A percentile compares a stretch with the other conserved stretches of the same genome.
Evolutionary conservation across 2,113 vertebrate genomes (phyloP).

Genomic region (Dasypus novemcinctus): DNA sequence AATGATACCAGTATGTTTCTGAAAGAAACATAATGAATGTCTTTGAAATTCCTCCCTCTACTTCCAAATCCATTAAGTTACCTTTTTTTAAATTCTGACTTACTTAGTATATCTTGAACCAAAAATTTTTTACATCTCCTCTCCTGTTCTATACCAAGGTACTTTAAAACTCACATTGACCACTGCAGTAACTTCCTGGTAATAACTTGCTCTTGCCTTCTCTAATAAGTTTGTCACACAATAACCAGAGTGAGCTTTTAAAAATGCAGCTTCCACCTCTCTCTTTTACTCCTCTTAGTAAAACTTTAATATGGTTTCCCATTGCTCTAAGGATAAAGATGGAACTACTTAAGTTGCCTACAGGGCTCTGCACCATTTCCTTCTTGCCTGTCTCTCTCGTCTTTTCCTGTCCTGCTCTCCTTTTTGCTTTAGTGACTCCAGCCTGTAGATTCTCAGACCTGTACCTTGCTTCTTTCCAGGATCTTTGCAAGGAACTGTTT

Average conservation of each 20-base stretch:
- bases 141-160: neutral
- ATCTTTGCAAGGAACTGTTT: neutral
- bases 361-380: neutral
- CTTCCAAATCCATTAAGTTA: neutral
- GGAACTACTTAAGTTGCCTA: neutral
- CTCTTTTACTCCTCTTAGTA: neutral
- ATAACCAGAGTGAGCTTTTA: neutral
- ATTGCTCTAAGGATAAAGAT: neutral
- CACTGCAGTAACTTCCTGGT: neutral
- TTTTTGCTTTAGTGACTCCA: neutral
- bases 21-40: neutral
- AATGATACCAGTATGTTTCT: neutral
- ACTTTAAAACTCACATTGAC: neutral
- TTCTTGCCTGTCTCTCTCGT: too few relatives aligned
- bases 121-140: neutral
- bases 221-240: neutral
- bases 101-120: neutral
- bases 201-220: neutral
- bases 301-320: neutral
- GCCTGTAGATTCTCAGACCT: neutral
- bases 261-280: neutral
- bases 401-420: neutral
- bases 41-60: neutral
- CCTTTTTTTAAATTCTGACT: neutral
- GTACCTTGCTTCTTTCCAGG: neutral